Percentiles rank a stretch among this genome's conserved stretches.
These are phyloP conservation scores for Gasteruption jaculator DNA, from an alignment of 2,888 invertebrate species.

Conservation along the genomic window DNA sequence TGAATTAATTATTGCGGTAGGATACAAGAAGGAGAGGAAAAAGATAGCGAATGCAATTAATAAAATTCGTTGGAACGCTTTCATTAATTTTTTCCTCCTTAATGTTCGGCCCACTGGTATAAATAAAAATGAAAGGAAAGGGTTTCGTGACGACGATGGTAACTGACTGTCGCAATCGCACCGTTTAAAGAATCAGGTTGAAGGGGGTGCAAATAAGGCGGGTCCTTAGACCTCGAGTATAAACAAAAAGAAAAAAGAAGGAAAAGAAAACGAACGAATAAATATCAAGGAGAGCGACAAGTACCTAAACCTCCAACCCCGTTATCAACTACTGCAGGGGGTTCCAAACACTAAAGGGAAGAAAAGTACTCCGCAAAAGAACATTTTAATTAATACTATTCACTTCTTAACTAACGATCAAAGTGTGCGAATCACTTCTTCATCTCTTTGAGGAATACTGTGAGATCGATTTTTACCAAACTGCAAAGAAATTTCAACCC, in stretches of 20 bases:
- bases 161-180: conserved; percentile 22
- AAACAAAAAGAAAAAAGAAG: conserved; percentile 49
- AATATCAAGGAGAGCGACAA: conserved; percentile 46
- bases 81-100: conserved; percentile 41
- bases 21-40: no score
- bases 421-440: no score
- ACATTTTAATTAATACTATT: conserved; percentile 52
- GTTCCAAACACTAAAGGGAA: conserved; percentile 16
- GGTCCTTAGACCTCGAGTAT: conserved; percentile 43
- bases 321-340: no score
- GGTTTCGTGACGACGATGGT: conserved; percentile 33
- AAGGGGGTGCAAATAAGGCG: conserved; percentile 41
- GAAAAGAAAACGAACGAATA: conserved; percentile 50
- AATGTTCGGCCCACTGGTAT: conserved; percentile 5
- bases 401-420: conserved; percentile 48
- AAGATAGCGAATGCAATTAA: conserved; percentile 51
- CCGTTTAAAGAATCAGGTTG: conserved; percentile 37
- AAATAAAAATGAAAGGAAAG: conserved; percentile 31
- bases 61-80: conserved; percentile 47
- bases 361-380: conserved; percentile 37
- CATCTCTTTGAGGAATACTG: no score
- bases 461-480: no score
- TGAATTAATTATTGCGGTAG: no score
- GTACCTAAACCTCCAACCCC: no score
- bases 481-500: conserved; percentile 16